phyloP scores from a whole-genome alignment of 2,888 invertebrate genomes.

The Pyrrhosoma nymphula region DNA sequence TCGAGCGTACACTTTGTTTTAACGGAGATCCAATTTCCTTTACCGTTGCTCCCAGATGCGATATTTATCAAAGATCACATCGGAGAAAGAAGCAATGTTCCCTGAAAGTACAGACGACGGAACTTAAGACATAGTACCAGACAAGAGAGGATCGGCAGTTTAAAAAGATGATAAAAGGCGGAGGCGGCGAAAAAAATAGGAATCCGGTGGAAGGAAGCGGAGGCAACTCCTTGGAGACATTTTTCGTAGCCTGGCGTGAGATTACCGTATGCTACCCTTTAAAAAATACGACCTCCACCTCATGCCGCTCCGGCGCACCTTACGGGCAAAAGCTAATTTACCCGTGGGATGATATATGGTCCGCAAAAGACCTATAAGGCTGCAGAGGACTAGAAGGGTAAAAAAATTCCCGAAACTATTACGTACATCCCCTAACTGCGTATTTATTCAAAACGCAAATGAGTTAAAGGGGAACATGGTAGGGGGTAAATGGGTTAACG shows the following conservation, averaged over 20 bases:
- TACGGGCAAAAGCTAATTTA: constrained; percentile 3
- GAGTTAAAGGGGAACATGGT: background rate
- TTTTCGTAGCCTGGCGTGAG: background rate
- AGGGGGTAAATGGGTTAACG: background rate
- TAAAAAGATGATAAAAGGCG: too few species aligned
- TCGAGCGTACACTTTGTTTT: too few species aligned
- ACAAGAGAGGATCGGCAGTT: background rate
- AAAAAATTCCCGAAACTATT: background rate
- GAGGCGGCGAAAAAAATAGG: background rate
- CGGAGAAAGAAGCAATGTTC: too few species aligned
- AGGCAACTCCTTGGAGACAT: background rate
- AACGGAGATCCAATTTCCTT: too few species aligned
- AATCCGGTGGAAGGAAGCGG: background rate
- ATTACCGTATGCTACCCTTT: background rate
- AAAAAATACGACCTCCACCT: background rate
- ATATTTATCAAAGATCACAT: too few species aligned
- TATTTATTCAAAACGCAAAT: constrained; percentile 26
- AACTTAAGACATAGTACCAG: background rate
- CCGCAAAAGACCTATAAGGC: background rate
- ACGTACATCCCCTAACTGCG: background rate
- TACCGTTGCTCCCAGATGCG: too few species aligned
- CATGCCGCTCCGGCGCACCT: background rate
- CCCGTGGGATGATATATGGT: background rate
- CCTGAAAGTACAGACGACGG: too few species aligned
- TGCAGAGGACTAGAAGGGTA: background rate